Conservation (phyloP, 1,140 invertebrate genomes). For the Hylaeus anthracinus region DNA sequence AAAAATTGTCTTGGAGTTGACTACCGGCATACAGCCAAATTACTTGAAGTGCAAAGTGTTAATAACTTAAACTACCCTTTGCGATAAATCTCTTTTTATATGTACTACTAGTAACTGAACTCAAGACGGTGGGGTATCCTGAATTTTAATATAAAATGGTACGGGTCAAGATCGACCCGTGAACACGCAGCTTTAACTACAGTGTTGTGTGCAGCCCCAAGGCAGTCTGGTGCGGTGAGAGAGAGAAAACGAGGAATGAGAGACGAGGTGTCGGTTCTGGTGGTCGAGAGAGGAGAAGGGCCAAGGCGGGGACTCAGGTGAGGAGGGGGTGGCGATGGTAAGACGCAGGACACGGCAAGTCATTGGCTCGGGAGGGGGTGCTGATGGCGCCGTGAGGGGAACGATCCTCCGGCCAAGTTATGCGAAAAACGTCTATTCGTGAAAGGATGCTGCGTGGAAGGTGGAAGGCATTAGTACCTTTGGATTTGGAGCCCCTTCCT, state of each 20-base stretch:
- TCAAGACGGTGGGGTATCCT: too few species aligned
- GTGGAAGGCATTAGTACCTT: conserved; percentile 53
- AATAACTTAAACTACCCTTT: too few species aligned
- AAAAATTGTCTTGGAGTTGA: too few species aligned
- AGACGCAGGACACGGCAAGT: conserved; percentile 46
- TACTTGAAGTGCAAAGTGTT: too few species aligned
- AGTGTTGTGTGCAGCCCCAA: conserved; percentile 61
- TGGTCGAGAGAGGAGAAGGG: conserved; percentile 39
- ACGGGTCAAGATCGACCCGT: too few species aligned
- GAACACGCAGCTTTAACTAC: conserved; percentile 41
- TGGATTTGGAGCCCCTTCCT: conserved; percentile 30
- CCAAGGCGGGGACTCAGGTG: conserved; percentile 39
- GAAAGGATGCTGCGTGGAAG: conserved; percentile 55
- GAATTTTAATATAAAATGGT: too few species aligned
- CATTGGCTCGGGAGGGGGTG: conserved; percentile 34
- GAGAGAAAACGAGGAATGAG: conserved; percentile 20
- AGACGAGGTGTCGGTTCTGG: conserved; percentile 53
- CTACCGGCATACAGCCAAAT: too few species aligned
- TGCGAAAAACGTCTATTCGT: conserved; percentile 60
- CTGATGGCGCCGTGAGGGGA: conserved; percentile 55
- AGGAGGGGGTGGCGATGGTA: conserved; percentile 32
- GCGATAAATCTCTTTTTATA: too few species aligned
- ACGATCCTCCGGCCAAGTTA: conserved; percentile 51
- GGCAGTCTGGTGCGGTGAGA: conserved; percentile 38
- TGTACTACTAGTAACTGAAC: too few species aligned